A percentile compares a stretch with the other conserved stretches of the same genome.
Conservation (phyloP, 2,888 invertebrate genomes). For the Andrena bucephala region DNA sequence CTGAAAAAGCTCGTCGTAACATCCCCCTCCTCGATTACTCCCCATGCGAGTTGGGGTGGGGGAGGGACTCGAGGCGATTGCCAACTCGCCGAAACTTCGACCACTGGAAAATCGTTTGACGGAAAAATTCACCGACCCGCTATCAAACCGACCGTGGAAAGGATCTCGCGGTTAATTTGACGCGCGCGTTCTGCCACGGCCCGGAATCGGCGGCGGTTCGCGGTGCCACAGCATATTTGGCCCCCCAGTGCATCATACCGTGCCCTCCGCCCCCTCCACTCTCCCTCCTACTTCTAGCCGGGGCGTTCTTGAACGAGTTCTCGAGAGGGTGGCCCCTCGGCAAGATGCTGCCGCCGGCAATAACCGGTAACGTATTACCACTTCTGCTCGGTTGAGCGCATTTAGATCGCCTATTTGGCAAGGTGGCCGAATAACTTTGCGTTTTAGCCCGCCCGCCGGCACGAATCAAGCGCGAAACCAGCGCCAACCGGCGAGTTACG, state of each 20-base stretch:
- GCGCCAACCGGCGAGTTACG: conserved; percentile 71
- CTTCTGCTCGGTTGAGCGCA: conserved; percentile 81
- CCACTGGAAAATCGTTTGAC: conserved; percentile 57
- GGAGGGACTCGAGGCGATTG: conserved; percentile 61
- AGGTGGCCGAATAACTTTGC: conserved; percentile 80
- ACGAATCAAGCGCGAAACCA: conserved; percentile 74
- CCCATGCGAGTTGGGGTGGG: conserved; percentile 32
- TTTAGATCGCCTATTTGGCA: conserved; percentile 83
- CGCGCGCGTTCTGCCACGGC: conserved; percentile 47
- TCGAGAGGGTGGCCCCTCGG: conserved; percentile 63
- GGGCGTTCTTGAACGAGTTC: conserved; percentile 56
- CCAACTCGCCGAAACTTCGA: conserved; percentile 63
- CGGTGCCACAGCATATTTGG: conserved; percentile 52
- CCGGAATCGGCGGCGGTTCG: conserved; percentile 52
- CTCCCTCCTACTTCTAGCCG: no score
- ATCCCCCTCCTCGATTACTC: conserved; percentile 31
- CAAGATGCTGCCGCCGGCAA: conserved; percentile 81
- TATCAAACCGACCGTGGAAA: conserved; percentile 16
- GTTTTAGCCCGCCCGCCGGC: conserved; percentile 72
- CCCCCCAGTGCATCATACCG: conserved; percentile 54
- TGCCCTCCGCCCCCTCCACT: background rate
- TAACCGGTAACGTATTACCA: conserved; percentile 82
- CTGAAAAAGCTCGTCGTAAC: conserved; percentile 35
- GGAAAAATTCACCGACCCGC: conserved; percentile 54
- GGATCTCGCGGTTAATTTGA: conserved; percentile 68